Evolutionary conservation across 2,113 vertebrate genomes (phyloP), one percentile per base, ranked within the genome.

Genomic region (Callipepla squamata): DNA sequence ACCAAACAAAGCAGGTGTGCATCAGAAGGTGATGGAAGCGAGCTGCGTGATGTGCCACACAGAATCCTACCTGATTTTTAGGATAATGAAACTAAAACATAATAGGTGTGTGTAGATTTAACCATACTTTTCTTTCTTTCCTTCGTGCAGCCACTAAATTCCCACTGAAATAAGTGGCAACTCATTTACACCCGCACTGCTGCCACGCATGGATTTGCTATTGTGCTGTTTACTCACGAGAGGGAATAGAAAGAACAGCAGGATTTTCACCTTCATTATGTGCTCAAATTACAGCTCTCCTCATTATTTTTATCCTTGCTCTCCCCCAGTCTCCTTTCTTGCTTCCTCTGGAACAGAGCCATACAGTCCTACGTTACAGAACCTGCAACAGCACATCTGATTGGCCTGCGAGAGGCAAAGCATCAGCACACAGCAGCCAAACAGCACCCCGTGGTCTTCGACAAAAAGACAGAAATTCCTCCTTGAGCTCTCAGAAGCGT

Each of bases 1-100:
- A 95, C 66, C 92, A 92, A 91, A 95, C 81, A 97, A 44, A 95
- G 89, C 51, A 96, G 57, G 40, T 79, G 84, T 61, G 66, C 47
- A 57, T 48, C 76, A 93, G 61, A 79, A 55, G 90, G 48, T 42
- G 19, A 68, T 5, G 14, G 25, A 90, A 70, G 23, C 3, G 5
- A 9, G 58, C 2, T 28, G 58, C 5, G 57, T 42, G 47, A 34
- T 28, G 63, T 0, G 0, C 9, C 30, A 63, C 17, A 68, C 8
- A 68, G 26, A 4, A 76, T 21, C 78, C 18, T 20, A 53, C n/a
- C 74, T 9, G 32, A 38, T 34, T 80, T 80, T 80, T 44, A 83
- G 8, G 1, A 11, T 22, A 67, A 80, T 11, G 89, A 51, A 92
- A 51, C 38, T 48, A 68, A n/a, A 89, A 59, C 32, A 19, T 62